These are phyloP conservation scores for Platysternon megacephalum DNA, from an alignment of 2,113 vertebrate genomes.

Conservation along the genomic window DNA sequence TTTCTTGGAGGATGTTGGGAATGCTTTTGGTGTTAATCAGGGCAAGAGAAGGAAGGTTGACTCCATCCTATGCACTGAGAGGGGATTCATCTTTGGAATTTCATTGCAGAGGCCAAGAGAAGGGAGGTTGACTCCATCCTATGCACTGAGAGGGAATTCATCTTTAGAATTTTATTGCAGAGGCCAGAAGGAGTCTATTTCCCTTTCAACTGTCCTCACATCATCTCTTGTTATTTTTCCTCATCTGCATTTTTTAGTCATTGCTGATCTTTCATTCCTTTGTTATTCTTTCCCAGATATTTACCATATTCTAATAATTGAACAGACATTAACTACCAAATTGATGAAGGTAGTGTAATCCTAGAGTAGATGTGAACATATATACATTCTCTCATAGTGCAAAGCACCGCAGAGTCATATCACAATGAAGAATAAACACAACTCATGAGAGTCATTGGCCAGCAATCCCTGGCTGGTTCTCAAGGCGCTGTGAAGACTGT, in stretches of 20 bases:
- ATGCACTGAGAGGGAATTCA: not conserved
- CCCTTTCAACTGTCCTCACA: not conserved
- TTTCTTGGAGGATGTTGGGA: not conserved
- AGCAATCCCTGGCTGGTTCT: too few relatives aligned
- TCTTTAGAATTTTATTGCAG: not conserved
- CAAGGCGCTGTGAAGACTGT: too few relatives aligned
- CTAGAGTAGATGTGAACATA: not conserved
- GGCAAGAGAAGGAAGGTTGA: too few relatives aligned
- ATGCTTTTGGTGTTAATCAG: not conserved
- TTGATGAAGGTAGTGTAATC: not conserved
- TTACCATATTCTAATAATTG: not conserved
- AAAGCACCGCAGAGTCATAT: too few relatives aligned
- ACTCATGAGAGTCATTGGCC: too few relatives aligned
- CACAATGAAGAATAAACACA: not conserved
- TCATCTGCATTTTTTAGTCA: constrained; percentile 20
- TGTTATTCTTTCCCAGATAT: not conserved
- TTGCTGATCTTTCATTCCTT: not conserved
- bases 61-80: too few relatives aligned
- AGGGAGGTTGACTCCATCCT: not conserved
- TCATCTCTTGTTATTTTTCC: not conserved
- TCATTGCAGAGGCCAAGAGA: too few relatives aligned
- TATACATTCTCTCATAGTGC: too few relatives aligned
- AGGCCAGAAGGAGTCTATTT: not conserved
- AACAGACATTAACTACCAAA: not conserved
- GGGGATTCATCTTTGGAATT: too few relatives aligned